phyloP scores from a whole-genome alignment of 2,888 invertebrate genomes.

The Lepidocyrtoides sp. region DNA sequence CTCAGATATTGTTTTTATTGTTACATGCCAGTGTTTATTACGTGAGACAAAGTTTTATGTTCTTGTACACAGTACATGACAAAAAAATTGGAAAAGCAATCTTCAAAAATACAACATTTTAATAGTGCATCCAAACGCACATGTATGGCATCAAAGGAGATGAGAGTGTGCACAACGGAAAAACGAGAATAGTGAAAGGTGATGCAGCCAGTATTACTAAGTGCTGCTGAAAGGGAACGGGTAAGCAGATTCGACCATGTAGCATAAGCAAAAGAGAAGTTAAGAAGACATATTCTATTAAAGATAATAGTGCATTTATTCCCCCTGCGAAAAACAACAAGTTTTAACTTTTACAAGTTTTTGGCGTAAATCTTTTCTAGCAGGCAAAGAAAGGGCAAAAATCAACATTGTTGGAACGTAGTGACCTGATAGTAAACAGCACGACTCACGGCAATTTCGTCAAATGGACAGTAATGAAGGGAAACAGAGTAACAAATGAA shows the following conservation, averaged over 20 bases:
- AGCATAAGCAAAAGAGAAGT: constrained; percentile 27
- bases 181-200: too few species aligned
- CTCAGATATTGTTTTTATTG: constrained; percentile 48
- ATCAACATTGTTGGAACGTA: neutral
- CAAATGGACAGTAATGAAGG: constrained; percentile 67
- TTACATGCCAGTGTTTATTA: constrained; percentile 51
- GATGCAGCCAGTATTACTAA: neutral
- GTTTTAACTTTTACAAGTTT: constrained; percentile 14
- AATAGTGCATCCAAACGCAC: neutral
- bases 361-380: constrained; percentile 12
- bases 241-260: too few species aligned
- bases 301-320: constrained; percentile 16
- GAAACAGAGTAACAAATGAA: constrained; percentile 57
- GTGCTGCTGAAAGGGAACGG: too few species aligned
- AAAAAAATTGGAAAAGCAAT: constrained; percentile 29
- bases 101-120: constrained; percentile 22
- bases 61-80: neutral
- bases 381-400: neutral
- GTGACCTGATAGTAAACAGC: constrained; percentile 41
- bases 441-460: constrained; percentile 38
- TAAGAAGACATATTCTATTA: constrained; percentile 41
- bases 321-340: neutral
- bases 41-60: constrained; percentile 57
- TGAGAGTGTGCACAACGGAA: too few species aligned
- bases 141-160: neutral